A percentile compares a stretch with the other conserved stretches of the same genome.
phyloP scores from a whole-genome alignment of 2,888 invertebrate species.

The Drosophila rellima region DNA sequence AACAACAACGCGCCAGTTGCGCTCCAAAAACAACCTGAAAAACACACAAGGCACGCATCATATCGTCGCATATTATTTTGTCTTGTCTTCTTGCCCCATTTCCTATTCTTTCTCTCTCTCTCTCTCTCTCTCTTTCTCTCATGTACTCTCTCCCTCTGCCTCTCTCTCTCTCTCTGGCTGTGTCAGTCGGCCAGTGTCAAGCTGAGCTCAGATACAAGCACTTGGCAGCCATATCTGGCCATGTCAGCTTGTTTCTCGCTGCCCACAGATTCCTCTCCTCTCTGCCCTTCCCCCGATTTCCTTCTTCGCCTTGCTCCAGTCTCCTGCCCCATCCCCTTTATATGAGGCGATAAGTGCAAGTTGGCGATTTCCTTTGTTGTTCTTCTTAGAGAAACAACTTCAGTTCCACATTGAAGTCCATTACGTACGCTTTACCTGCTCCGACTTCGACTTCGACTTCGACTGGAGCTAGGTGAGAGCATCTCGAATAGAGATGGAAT shows the following conservation, averaged over 20 bases:
- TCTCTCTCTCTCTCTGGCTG: not conserved
- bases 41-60: constrained; percentile 63
- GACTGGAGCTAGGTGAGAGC: constrained; percentile 1
- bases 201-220: constrained; percentile 67
- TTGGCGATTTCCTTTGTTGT: constrained; percentile 77
- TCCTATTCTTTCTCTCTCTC: no score
- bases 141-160: not conserved
- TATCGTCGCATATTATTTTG: constrained; percentile 67
- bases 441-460: constrained; percentile 8
- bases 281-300: not conserved
- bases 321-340: not conserved
- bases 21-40: constrained; percentile 70
- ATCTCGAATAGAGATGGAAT: not conserved
- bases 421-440: constrained; percentile 54
- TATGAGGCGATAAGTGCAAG: constrained; percentile 73
- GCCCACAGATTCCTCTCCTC: not conserved
- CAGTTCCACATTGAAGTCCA: constrained; percentile 48
- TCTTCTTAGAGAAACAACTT: constrained; percentile 39
- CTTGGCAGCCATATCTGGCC: constrained; percentile 64
- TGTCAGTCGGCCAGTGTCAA: constrained; percentile 50
- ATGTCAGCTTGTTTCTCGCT: constrained; percentile 44
- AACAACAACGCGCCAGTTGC: constrained; percentile 65
- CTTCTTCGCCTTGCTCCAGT: not conserved
- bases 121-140: not conserved
- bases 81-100: constrained; percentile 14